These are phyloP conservation scores for Styela plicata DNA, from an alignment of 23 tunicate genomes.

Conservation along the genomic window DNA sequence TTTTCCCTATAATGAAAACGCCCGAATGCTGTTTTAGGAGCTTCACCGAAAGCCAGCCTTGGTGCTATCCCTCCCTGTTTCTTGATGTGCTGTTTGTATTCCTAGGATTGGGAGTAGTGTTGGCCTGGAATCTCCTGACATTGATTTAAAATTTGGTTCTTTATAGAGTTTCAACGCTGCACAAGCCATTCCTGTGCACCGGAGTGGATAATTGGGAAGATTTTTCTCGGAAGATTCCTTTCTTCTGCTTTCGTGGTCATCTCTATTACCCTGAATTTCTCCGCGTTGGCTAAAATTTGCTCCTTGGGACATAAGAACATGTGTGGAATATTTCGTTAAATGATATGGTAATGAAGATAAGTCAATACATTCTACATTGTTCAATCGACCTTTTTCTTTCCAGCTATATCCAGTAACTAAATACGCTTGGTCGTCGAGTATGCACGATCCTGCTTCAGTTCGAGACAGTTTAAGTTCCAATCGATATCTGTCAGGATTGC, in stretches of 20 bases:
- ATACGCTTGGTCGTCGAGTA: slow-evolving; percentile 24
- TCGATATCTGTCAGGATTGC: neutral
- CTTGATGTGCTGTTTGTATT: too few relatives aligned
- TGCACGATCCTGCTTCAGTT: slow-evolving; percentile 59
- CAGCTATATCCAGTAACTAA: slow-evolving; percentile 68
- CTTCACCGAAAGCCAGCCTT: neutral
- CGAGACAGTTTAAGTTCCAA: neutral
- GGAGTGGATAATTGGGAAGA: slow-evolving; percentile 39
- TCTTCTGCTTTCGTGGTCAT: neutral
- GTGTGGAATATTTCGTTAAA: neutral
- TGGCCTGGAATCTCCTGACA: neutral
- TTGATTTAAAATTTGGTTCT: slow-evolving; percentile 21
- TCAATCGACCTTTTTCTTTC: slow-evolving; percentile 37
- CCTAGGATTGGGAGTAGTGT: neutral
- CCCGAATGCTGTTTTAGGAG: neutral
- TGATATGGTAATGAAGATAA: neutral
- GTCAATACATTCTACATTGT: slow-evolving; percentile 56
- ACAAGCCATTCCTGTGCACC: slow-evolving; percentile 77
- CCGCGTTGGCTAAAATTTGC: neutral
- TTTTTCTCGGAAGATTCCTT: neutral
- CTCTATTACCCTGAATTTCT: neutral
- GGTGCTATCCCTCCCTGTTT: too few relatives aligned
- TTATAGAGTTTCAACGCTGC: slow-evolving; percentile 39
- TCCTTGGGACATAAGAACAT: neutral
- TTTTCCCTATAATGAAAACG: neutral